Conservation (phyloP, 1,140 invertebrate genomes). For the Anthonomus grandis region DNA sequence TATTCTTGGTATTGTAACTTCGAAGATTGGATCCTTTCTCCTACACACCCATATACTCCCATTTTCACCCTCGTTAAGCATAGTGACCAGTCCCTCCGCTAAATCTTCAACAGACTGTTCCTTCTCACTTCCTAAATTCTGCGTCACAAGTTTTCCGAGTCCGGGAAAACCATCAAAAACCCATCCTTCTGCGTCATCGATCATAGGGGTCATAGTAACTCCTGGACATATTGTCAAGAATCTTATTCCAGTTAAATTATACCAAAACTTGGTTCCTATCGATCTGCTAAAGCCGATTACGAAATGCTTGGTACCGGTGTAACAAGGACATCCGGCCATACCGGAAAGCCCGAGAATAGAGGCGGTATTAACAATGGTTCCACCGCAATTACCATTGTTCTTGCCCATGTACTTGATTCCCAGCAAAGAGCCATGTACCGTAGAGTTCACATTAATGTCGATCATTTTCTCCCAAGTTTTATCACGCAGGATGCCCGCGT, state of each 20-base stretch:
- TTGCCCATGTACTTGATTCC: constrained; percentile 51
- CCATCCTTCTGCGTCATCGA: constrained; percentile 40
- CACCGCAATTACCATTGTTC: constrained; percentile 48
- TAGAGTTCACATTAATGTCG: constrained; percentile 49
- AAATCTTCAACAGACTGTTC: constrained; percentile 48
- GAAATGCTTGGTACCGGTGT: constrained; percentile 53
- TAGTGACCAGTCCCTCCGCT: constrained; percentile 51
- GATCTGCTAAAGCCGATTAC: constrained; percentile 51
- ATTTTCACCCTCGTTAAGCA: constrained; percentile 52
- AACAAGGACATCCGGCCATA: constrained; percentile 49
- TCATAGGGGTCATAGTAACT: constrained; percentile 38
- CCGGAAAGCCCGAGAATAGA: constrained; percentile 50
- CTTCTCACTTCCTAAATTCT: constrained; percentile 3
- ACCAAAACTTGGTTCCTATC: constrained; percentile 42
- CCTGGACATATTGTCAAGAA: constrained; percentile 49
- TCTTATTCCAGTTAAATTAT: constrained; percentile 48
- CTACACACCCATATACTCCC: constrained; percentile 55
- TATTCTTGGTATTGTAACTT: constrained; percentile 47
- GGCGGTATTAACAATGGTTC: constrained; percentile 49
- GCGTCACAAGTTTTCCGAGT: constrained; percentile 13
- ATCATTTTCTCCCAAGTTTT: constrained; percentile 50
- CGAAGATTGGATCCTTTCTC: constrained; percentile 51
- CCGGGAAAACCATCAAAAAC: constrained; percentile 23
- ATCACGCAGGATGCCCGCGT: constrained; percentile 52
- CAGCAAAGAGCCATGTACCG: constrained; percentile 45